Conservation (phyloP, 2,888 invertebrate genomes). For the Melinaea menophilus region DNA sequence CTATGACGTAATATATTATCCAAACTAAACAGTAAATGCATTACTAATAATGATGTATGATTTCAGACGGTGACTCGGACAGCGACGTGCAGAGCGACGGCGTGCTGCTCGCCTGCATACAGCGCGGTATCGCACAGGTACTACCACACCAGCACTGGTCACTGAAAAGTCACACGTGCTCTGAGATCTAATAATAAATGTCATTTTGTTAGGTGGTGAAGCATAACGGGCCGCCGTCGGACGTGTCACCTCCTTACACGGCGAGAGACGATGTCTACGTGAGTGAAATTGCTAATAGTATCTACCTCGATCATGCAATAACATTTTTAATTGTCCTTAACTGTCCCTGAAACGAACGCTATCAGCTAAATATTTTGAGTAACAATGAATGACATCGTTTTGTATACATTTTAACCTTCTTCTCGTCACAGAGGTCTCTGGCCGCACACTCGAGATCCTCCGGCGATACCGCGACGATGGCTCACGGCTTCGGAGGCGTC, state of each 20-base stretch:
- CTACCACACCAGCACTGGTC: no score
- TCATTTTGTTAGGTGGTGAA: conserved; percentile 57
- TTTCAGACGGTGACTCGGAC: conserved; percentile 56
- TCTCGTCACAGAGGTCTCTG: conserved; percentile 53
- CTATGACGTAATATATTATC: background rate
- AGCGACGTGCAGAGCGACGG: conserved; percentile 80
- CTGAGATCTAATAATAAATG: background rate
- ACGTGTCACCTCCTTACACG: conserved; percentile 48
- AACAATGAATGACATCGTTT: no score
- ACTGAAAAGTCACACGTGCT: no score
- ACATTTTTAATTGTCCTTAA: no score
- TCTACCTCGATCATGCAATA: no score
- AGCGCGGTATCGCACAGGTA: conserved; percentile 81
- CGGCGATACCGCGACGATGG: conserved; percentile 64
- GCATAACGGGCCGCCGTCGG: conserved; percentile 59
- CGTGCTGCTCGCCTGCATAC: conserved; percentile 82
- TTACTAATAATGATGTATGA: conserved; percentile 7
- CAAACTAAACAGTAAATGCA: background rate
- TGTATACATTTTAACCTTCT: background rate
- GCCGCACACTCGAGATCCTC: conserved; percentile 64
- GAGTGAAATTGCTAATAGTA: conserved; percentile 37
- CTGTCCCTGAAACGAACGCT: no score
- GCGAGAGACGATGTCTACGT: conserved; percentile 61
- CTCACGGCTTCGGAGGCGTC: conserved; percentile 54
- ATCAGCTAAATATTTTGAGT: no score